Base-by-base conservation (phyloP, 23 tunicate genomes). In the Styela plicata region DNA sequence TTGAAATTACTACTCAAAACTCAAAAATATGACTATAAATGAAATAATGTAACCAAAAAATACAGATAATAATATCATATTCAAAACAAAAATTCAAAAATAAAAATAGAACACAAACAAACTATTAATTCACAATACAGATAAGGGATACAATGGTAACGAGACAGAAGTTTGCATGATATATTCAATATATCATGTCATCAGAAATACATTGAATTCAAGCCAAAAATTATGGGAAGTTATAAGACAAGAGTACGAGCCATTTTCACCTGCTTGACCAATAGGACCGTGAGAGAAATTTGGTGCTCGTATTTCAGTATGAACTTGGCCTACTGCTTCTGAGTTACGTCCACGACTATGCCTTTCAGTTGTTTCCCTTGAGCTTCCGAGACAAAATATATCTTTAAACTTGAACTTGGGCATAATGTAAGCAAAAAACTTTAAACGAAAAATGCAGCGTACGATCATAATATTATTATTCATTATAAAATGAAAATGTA, bases 361-460 rank as follows among this genome's bases (percentile, higher is more conserved):
- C 7, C 57, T 67, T 67, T 67, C 71, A 67, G 30, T 24, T 31
- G 78, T 73, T 0, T 28, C 78, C 52, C 32, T 73, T 0, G 78
- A 73, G 52, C 57, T 73, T 24, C 78, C 78, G 52, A 34, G 44
- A 33, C 78, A 73, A 73, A 73, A 73, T 31, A 73, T 33, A 17
- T 24, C 44, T 31, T 31, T 1, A 73, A 73, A 73, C 32, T 73
- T 73, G 32, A 73, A 73, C 44, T 73, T 73, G 20, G 78, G 78
- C 78, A 73, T 73, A 44, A 44, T 44, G 57, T 44, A 44, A 5
- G 13, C 65, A 1, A 27, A 67, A 22, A 25, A 25, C 71, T 67
- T 67, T 5, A 5, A 44, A 13, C 57, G 13, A 44, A n/a, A n/a
- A n/a, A n/a, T n/a, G n/a, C n/a, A n/a, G n/a, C n/a, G n/a, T n/a